Percentiles rank a stretch among this genome's conserved stretches.
Evolutionary conservation across 2,888 invertebrate species (phyloP).

Genomic region (Tipula helvola): DNA sequence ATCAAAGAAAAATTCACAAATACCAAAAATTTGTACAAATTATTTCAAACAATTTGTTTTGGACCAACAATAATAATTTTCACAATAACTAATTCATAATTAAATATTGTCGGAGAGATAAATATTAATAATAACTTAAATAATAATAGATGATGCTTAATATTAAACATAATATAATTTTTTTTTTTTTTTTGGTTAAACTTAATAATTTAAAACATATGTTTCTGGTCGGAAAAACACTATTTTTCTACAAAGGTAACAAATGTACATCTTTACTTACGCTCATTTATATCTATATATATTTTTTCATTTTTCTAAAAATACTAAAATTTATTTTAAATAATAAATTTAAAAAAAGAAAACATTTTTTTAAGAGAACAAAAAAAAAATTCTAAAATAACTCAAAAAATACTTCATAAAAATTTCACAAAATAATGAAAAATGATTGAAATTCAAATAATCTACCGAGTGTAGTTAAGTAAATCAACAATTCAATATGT

Average conservation of each 20-base stretch:
- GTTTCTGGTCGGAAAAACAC: background rate
- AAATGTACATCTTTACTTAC: background rate
- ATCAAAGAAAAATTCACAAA: background rate
- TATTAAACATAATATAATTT: background rate
- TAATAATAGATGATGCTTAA: background rate
- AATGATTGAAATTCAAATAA: background rate
- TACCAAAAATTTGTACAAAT: background rate
- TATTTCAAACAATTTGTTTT: background rate
- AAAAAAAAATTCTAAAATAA: background rate
- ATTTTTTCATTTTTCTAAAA: background rate
- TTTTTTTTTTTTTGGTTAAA: background rate
- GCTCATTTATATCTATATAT: background rate
- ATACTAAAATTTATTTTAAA: background rate
- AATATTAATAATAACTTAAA: background rate
- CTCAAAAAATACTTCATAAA: background rate
- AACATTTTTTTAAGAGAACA: background rate
- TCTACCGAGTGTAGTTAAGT: background rate
- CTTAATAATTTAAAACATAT: conserved; percentile 4
- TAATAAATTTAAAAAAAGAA: background rate
- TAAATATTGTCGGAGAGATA: background rate
- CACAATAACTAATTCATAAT: background rate
- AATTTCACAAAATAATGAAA: background rate
- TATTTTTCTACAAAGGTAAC: conserved; percentile 4
- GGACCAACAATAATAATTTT: background rate
- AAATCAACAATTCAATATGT: background rate